These are phyloP conservation scores for Aythya fuligula DNA, from an alignment of 2,797 vertebrate species.

Conservation along the genomic window DNA sequence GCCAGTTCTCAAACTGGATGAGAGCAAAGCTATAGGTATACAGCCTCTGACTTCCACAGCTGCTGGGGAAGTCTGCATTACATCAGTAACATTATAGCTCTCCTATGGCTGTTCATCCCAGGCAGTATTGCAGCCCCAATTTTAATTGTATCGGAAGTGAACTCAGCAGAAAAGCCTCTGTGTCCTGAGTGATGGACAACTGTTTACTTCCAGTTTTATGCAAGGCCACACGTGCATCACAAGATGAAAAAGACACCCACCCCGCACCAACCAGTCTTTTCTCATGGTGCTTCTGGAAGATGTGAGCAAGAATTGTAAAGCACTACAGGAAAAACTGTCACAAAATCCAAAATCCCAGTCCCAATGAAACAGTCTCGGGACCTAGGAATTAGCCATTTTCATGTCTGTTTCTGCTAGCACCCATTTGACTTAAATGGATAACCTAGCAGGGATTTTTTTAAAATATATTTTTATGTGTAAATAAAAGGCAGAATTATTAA, in stretches of 20 bases:
- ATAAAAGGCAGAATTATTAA: conserved; percentile 19
- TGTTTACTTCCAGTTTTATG: background rate
- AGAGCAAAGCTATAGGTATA: conserved; percentile 2
- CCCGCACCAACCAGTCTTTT: background rate
- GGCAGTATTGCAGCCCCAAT: background rate
- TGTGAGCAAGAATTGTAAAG: background rate
- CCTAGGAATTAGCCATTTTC: background rate
- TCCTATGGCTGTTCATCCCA: background rate
- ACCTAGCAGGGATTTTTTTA: fast-evolving
- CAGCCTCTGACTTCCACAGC: background rate
- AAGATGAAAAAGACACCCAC: background rate
- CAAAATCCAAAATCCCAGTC: background rate
- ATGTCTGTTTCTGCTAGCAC: background rate
- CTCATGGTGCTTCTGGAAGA: background rate
- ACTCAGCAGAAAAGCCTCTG: conserved; percentile 10
- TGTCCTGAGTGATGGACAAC: background rate
- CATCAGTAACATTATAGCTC: background rate
- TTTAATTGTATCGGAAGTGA: background rate
- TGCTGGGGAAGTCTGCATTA: background rate
- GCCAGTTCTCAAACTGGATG: background rate
- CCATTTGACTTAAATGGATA: background rate
- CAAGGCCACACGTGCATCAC: background rate
- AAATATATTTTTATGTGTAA: background rate
- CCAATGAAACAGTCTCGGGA: background rate
- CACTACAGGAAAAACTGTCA: background rate